phyloP scores from a whole-genome alignment of 30 jellyfish, hydroid and myxozoan species.

The Sanderia malayensis region DNA sequence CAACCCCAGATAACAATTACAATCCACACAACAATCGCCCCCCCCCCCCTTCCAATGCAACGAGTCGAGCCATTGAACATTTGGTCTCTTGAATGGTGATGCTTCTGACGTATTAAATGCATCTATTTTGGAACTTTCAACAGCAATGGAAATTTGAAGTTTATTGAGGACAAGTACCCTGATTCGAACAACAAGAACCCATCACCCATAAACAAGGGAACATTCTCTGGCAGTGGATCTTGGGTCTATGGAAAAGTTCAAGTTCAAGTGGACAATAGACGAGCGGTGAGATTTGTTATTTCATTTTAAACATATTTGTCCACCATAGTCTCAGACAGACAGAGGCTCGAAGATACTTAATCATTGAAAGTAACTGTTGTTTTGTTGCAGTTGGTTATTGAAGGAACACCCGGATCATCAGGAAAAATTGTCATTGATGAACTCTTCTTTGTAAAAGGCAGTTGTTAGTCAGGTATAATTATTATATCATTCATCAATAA shows the following conservation, averaged over 20 bases:
- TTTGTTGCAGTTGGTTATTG: constrained; percentile 33
- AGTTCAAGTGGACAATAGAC: constrained; percentile 49
- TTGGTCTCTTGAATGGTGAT: too few relatives aligned
- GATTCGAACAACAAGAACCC: constrained; percentile 30
- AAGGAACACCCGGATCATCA: constrained; percentile 33
- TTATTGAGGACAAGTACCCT: constrained; percentile 42
- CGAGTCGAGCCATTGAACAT: too few relatives aligned
- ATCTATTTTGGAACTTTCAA: neutral
- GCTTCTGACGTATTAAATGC: too few relatives aligned
- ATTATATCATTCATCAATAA: too few relatives aligned
- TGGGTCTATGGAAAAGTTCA: constrained; percentile 61
- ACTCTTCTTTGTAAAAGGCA: constrained; percentile 40
- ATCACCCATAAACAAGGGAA: constrained; percentile 12
- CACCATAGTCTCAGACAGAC: too few relatives aligned
- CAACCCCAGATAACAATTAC: too few relatives aligned
- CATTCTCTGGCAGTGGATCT: constrained; percentile 56
- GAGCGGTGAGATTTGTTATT: constrained; percentile 49
- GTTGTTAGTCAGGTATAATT: constrained; percentile 11
- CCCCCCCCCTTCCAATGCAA: too few relatives aligned
- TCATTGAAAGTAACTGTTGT: too few relatives aligned
- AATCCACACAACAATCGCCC: too few relatives aligned
- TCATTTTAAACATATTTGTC: too few relatives aligned
- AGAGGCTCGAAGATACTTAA: too few relatives aligned
- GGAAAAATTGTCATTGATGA: constrained; percentile 51
- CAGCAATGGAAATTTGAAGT: constrained; percentile 38